Percentiles rank a stretch among this genome's conserved stretches.
phyloP scores from a whole-genome alignment of 2,888 invertebrate species.

The Trissoscelio sp. region DNA sequence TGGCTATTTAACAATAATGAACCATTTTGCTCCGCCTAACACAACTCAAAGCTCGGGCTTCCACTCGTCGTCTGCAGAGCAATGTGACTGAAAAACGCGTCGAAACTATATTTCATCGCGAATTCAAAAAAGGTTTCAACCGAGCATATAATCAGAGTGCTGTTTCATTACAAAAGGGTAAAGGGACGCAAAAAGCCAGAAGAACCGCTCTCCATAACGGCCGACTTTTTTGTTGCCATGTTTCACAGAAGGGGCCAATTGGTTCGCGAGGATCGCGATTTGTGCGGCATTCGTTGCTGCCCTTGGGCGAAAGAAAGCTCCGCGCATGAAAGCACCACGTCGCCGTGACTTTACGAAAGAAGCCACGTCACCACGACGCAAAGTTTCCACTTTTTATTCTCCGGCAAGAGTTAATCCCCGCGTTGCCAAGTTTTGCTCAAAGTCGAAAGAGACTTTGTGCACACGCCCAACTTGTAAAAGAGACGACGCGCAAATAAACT shows the following conservation, averaged over 20 bases:
- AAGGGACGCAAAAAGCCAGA: conserved; percentile 27
- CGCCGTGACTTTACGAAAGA: conserved; percentile 45
- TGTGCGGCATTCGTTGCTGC: conserved; percentile 22
- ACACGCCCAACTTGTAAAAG: conserved; percentile 67
- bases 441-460: conserved; percentile 63
- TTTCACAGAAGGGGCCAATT: conserved; percentile 34
- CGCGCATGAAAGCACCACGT: conserved; percentile 50
- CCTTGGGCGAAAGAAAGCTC: conserved; percentile 55
- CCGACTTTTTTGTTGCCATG: conserved; percentile 17
- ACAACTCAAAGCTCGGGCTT: conserved; percentile 2
- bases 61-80: conserved; percentile 2
- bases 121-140: conserved; percentile 46
- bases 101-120: conserved; percentile 33
- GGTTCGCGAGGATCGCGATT: conserved; percentile 37
- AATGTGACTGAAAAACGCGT: conserved; percentile 21
- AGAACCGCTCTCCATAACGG: conserved; percentile 24
- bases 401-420: conserved; percentile 78
- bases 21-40: conserved; percentile 6
- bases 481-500: conserved; percentile 76
- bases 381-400: conserved; percentile 77
- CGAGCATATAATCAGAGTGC: conserved; percentile 64
- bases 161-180: conserved; percentile 45
- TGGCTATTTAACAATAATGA: conserved; percentile 26
- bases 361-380: conserved; percentile 53
- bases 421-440: conserved; percentile 75